Evolutionary conservation across 1,140 invertebrate species (phyloP).

Genomic region (Conopomorpha cramerella): DNA sequence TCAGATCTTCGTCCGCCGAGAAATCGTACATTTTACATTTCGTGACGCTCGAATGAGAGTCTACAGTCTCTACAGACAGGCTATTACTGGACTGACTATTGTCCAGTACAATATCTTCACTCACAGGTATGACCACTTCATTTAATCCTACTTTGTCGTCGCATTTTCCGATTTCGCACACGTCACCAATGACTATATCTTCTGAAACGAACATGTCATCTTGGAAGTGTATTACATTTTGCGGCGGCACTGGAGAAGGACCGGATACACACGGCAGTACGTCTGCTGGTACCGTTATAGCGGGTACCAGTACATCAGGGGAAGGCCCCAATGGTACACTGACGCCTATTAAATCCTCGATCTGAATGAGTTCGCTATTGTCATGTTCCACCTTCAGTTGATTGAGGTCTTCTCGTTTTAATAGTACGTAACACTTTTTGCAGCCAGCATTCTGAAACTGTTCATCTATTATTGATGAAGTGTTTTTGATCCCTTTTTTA

Average conservation of each 20-base stretch:
- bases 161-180: conserved; percentile 25
- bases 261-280: background rate
- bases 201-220: conserved; percentile 52
- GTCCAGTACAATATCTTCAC: conserved; percentile 43
- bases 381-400: conserved; percentile 5
- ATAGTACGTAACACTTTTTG: conserved; percentile 34
- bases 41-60: conserved; percentile 5
- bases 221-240: conserved; percentile 24
- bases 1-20: conserved; percentile 35
- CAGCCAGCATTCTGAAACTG: too few relatives aligned
- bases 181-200: conserved; percentile 43
- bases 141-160: conserved; percentile 29
- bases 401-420: conserved; percentile 22
- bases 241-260: conserved; percentile 5
- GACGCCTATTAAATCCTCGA: conserved; percentile 1
- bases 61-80: conserved; percentile 18
- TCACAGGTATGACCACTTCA: conserved; percentile 15
- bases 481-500: conserved; percentile 10
- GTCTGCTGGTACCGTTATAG: conserved; percentile 2
- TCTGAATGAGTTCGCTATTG: background rate
- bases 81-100: conserved; percentile 43
- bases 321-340: too few relatives aligned
- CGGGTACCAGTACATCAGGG: too few relatives aligned
- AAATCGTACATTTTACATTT: conserved; percentile 46
- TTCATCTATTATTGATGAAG: too few relatives aligned